Base-by-base conservation (phyloP, 64 coral and sea anemone species). In the Porites lutea region DNA sequence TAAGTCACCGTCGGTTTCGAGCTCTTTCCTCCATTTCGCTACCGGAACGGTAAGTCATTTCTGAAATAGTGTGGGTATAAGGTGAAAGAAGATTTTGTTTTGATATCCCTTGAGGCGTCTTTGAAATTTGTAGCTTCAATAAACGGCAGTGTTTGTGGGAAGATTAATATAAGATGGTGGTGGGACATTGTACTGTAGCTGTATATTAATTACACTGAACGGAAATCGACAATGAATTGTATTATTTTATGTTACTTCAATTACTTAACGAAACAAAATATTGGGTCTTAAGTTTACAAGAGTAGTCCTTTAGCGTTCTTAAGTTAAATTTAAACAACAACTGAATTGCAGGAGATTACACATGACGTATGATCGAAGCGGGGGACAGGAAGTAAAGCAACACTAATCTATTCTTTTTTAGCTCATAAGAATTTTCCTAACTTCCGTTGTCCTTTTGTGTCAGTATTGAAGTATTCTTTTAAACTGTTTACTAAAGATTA, bases 1-100 rank as follows among this genome's bases (percentile, higher is more conserved):
- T 75, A 86, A 94, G 49, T 62, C 79, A 48, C 57, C 89, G 19
- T 86, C 95, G 19, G 87, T 55, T 78, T 80, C 81, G 21, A 75
- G 84, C 49, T 97, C 95, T 13, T 97, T 97, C 87, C 87, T 97
- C 78, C 92, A 97, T 94, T 86, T 97, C 65, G 95, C 95, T 4
- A 82, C 80, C 2, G 95, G 95, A 60, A 97, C 95, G 88, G 95
- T 97, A 88, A 48, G 92, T 45, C 46, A 50, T 45, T 51, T 6
- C 2, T 51, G 13, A 76, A 13, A 76, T 8, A 51, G 4, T 8
- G 15, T 55, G 69, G 20, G 37, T 21, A 47, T 48, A 12, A 21
- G 18, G 50, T 53, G n/a, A 9, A 15, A 52, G 2, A 83, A 89
- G 48, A n/a, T 67, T 7, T 3, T 85, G 8, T 60, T 9, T 1